Evolutionary conservation across 2,113 vertebrate genomes (phyloP).

Genomic region (Corydoras maculifer): DNA sequence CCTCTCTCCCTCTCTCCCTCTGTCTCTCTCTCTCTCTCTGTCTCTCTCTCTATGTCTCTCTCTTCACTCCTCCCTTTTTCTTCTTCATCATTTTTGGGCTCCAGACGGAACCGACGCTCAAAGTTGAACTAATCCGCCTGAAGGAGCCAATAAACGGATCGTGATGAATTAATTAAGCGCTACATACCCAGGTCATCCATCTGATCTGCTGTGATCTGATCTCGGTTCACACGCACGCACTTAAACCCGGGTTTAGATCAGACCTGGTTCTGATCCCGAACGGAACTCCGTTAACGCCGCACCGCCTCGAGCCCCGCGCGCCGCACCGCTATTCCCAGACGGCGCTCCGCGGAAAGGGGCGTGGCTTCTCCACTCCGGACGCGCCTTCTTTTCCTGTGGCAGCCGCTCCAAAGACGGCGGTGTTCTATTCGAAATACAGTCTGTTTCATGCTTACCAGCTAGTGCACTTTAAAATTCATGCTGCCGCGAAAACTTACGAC

Average conservation of each 20-base stretch:
- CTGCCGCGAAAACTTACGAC: too few relatives aligned
- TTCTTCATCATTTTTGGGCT: not conserved
- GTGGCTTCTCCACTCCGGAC: conserved; percentile 47
- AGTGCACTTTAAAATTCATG: too few relatives aligned
- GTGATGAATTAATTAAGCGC: not conserved
- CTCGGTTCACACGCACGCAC: conserved; percentile 28
- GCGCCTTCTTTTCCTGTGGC: conserved; percentile 19
- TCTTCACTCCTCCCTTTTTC: not conserved
- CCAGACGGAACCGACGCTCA: too few relatives aligned
- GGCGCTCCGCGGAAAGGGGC: conserved; percentile 47
- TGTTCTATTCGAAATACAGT: not conserved
- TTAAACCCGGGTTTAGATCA: not conserved
- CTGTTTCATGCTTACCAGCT: not conserved
- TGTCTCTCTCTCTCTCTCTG: too few relatives aligned
- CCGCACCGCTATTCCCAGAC: conserved; percentile 57
- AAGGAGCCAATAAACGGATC: not conserved
- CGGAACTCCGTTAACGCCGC: conserved; percentile 1
- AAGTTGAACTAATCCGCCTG: too few relatives aligned
- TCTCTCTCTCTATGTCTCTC: not conserved
- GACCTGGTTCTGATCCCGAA: not conserved
- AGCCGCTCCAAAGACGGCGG: not conserved
- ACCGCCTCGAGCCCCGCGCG: conserved; percentile 7
- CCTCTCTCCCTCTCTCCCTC: too few relatives aligned
- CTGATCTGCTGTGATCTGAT: conserved; percentile 29
- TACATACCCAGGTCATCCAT: conserved; percentile 70